Evolutionary conservation across 2,888 invertebrate genomes (phyloP).

Genomic region (Xiphydria camelus): DNA sequence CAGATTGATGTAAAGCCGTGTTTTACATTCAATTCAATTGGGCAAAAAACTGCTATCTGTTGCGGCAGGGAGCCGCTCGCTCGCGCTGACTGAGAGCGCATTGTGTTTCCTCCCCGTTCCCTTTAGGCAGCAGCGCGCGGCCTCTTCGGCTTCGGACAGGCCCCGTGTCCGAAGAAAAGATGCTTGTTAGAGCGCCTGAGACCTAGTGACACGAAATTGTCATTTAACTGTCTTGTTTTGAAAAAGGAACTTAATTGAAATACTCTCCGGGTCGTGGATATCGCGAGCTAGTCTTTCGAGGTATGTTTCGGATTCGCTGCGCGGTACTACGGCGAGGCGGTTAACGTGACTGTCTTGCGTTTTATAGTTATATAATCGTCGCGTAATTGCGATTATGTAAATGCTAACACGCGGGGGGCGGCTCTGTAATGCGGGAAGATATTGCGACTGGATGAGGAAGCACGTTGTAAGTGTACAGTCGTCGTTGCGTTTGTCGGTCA

Average conservation of each 20-base stretch:
- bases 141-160: not conserved
- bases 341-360: too few species aligned
- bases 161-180: conserved; percentile 9
- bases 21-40: conserved; percentile 59
- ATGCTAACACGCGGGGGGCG: too few species aligned
- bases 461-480: too few species aligned
- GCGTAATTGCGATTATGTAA: too few species aligned
- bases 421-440: too few species aligned
- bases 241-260: not conserved
- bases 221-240: conserved; percentile 24
- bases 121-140: conserved; percentile 6
- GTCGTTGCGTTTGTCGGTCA: too few species aligned
- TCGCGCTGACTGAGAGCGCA: conserved; percentile 8
- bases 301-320: too few species aligned
- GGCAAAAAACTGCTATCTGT: conserved; percentile 51
- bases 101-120: conserved; percentile 12
- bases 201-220: conserved; percentile 35
- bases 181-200: conserved; percentile 31
- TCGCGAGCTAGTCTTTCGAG: too few species aligned
- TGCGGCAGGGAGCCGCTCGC: conserved; percentile 15
- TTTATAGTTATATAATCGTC: too few species aligned
- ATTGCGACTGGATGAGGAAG: too few species aligned
- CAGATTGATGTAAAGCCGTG: conserved; percentile 58
- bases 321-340: too few species aligned
- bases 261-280: too few species aligned